Percentiles rank a stretch among this genome's conserved stretches.
Conservation (phyloP, 2,113 vertebrate species). For the Pseudorectes ferrugineus region DNA sequence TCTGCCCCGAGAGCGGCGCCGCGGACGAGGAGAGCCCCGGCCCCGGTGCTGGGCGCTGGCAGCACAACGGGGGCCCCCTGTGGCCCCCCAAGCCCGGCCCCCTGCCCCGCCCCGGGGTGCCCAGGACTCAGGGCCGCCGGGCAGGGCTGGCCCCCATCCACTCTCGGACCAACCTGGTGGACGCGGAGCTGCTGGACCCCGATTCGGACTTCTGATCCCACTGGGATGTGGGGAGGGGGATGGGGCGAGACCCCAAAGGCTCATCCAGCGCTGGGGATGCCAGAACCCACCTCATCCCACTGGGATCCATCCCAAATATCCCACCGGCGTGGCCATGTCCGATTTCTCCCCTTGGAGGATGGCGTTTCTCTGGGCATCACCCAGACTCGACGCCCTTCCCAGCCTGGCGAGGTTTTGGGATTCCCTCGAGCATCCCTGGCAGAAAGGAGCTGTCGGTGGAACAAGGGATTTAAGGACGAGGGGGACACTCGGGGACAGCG, state of each 20-base stretch:
- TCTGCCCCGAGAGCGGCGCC: slow-evolving; percentile 64
- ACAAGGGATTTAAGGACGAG: neutral
- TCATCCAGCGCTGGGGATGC: neutral
- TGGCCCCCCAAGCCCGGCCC: neutral
- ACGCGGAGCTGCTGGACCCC: slow-evolving; percentile 87
- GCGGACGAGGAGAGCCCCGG: neutral
- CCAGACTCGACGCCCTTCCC: neutral
- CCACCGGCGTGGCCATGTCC: rapidly evolving
- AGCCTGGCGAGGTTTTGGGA: neutral
- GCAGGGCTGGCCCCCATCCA: slow-evolving; percentile 80
- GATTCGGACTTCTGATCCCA: slow-evolving; percentile 85
- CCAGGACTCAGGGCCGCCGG: slow-evolving; percentile 71
- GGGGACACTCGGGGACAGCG: rapidly evolving
- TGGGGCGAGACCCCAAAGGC: rapidly evolving
- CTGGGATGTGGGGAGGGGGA: rapidly evolving
- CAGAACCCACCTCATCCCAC: rapidly evolving
- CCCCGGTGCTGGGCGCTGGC: neutral
- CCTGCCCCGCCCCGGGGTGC: neutral
- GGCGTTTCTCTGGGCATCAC: rapidly evolving
- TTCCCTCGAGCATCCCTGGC: rapidly evolving
- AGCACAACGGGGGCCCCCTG: neutral
- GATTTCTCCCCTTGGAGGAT: rapidly evolving
- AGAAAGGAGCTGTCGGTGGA: rapidly evolving
- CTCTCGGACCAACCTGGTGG: slow-evolving; percentile 91
- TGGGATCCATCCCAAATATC: rapidly evolving